A percentile compares a stretch with the other conserved stretches of the same genome.
phyloP scores from a whole-genome alignment of 2,797 vertebrate species.

The Sibirionetta formosa region DNA sequence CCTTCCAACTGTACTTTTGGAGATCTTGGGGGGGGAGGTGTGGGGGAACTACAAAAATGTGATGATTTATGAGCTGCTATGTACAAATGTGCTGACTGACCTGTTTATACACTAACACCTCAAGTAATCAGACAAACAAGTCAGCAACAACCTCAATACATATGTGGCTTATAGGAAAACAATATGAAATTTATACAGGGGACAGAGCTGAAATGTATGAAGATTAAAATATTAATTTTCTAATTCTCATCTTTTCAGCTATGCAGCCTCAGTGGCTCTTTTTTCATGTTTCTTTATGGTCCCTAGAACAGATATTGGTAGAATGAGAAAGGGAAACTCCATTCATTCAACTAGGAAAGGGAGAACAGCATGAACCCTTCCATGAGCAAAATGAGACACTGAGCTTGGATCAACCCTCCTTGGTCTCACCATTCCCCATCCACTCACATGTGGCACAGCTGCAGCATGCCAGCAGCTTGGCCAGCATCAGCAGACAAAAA shows the following conservation, averaged over 20 bases:
- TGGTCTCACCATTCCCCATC: not conserved
- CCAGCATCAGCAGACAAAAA: not conserved
- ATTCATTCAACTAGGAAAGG: not conserved
- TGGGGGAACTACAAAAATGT: not conserved
- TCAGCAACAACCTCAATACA: not conserved
- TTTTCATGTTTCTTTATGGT: not conserved
- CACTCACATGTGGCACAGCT: not conserved
- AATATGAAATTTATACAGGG: not conserved
- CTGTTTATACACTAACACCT: not conserved
- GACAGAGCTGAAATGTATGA: not conserved
- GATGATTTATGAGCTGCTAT: not conserved
- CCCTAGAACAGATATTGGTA: not conserved
- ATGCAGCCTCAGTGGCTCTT: not conserved
- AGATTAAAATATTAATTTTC: not conserved
- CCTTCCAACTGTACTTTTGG: not conserved
- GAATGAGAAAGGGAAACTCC: not conserved
- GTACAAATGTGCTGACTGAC: not conserved
- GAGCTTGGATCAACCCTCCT: not conserved
- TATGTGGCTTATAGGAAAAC: not conserved
- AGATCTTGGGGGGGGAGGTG: not conserved
- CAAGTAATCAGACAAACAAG: not conserved
- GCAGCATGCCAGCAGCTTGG: not conserved
- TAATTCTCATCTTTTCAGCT: not conserved
- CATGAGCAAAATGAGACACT: not conserved
- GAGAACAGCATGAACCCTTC: not conserved